Evolutionary conservation across 2,888 invertebrate genomes (phyloP).

Genomic region (Tipula vernalis): DNA sequence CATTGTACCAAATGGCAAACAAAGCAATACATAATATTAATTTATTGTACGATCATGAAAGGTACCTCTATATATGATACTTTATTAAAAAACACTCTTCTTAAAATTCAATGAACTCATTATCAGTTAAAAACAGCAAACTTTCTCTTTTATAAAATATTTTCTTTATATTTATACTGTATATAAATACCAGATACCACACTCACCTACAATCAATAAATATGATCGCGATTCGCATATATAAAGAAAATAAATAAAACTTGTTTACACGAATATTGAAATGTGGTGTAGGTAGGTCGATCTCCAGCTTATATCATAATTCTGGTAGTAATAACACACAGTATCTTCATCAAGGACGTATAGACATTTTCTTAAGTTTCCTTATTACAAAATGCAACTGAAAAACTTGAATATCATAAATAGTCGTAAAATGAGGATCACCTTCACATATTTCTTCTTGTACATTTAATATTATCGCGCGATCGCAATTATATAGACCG

Average conservation of each 20-base stretch:
- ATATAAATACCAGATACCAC: background rate
- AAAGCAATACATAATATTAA: background rate
- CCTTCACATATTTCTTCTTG: background rate
- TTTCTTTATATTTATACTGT: background rate
- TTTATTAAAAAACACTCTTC: background rate
- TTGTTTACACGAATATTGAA: background rate
- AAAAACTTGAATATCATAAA: background rate
- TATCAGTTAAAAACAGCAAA: background rate
- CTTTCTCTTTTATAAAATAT: background rate
- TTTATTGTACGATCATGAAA: background rate
- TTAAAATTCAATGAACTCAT: background rate
- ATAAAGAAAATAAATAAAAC: background rate
- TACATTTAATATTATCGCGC: background rate
- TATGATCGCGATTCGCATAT: background rate
- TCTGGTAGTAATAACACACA: background rate
- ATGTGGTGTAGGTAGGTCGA: background rate
- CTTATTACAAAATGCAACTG: background rate
- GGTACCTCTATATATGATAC: background rate
- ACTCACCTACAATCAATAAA: background rate
- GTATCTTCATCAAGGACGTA: background rate
- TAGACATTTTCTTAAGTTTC: background rate
- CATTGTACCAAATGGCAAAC: background rate
- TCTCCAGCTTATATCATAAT: background rate
- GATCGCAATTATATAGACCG: background rate
- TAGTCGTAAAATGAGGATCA: background rate